Conservation (phyloP, 2,113 vertebrate genomes). For the Cephalopterus ornatus region DNA sequence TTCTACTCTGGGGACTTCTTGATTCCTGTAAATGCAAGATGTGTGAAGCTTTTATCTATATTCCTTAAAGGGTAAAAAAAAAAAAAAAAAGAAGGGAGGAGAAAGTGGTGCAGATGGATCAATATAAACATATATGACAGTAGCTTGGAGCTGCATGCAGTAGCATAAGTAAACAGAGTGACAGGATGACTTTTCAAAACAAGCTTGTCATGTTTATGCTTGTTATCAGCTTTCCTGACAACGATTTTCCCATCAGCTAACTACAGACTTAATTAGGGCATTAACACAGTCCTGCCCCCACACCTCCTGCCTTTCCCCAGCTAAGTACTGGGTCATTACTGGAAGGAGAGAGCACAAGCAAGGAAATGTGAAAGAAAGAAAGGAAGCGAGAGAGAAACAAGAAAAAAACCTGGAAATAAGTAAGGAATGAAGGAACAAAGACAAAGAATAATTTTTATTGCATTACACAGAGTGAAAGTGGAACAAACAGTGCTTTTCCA, state of each 20-base stretch:
- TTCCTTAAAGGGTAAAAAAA: neutral
- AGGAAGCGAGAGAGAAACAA: neutral
- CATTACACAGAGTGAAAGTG: neutral
- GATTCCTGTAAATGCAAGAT: neutral
- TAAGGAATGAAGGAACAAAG: neutral
- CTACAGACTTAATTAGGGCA: constrained; percentile 62
- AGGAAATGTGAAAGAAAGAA: neutral
- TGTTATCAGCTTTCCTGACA: constrained; percentile 55
- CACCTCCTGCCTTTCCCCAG: neutral
- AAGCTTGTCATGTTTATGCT: constrained; percentile 54
- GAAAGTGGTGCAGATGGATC: constrained; percentile 23
- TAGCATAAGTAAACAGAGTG: constrained; percentile 58
- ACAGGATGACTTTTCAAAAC: constrained; percentile 62
- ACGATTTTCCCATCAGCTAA: constrained; percentile 66
- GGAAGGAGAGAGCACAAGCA: neutral
- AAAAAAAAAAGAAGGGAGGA: neutral
- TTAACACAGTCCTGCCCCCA: constrained; percentile 29
- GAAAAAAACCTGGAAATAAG: neutral
- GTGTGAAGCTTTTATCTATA: constrained; percentile 18
- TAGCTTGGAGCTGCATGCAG: constrained; percentile 53
- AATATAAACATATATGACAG: constrained; percentile 58
- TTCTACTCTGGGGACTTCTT: neutral
- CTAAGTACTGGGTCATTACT: neutral
- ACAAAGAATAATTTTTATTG: neutral
- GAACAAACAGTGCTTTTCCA: neutral